Evolutionary conservation across 2,113 vertebrate species (phyloP).

Genomic region (Ramphastos sulfuratus): DNA sequence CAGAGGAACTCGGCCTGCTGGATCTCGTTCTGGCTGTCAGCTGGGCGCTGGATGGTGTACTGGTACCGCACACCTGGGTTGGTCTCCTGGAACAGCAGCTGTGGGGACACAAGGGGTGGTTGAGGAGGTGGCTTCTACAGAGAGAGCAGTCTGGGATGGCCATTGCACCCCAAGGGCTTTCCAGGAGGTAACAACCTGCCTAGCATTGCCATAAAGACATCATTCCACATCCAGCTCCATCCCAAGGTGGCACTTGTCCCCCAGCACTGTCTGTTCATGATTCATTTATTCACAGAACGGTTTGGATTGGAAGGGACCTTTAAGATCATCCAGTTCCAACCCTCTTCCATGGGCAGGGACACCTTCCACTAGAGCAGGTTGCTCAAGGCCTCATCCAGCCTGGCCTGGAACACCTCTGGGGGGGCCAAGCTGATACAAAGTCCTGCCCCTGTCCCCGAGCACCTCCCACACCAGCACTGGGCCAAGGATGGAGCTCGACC

Average conservation of each 20-base stretch:
- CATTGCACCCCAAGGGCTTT: neutral
- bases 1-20: constrained; percentile 80
- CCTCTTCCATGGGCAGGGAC: no score
- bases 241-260: neutral
- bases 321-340: no score
- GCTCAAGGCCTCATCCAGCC: no score
- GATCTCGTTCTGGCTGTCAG: constrained; percentile 12
- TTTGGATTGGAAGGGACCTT: no score
- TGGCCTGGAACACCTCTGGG: no score
- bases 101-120: fast-evolving
- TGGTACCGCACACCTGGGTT: constrained; percentile 92
- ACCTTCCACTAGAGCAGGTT: no score
- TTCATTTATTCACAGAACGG: no score
- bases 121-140: neutral
- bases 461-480: neutral
- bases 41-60: constrained; percentile 86
- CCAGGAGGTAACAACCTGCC: neutral
- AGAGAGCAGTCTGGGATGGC: fast-evolving
- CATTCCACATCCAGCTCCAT: neutral
- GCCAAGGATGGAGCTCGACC: neutral
- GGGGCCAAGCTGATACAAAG: neutral
- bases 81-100: constrained; percentile 94
- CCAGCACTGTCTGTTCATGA: neutral
- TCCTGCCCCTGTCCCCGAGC: neutral
- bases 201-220: fast-evolving